Evolutionary conservation across 2,888 invertebrate genomes (phyloP).

Genomic region (Plusia festucae): DNA sequence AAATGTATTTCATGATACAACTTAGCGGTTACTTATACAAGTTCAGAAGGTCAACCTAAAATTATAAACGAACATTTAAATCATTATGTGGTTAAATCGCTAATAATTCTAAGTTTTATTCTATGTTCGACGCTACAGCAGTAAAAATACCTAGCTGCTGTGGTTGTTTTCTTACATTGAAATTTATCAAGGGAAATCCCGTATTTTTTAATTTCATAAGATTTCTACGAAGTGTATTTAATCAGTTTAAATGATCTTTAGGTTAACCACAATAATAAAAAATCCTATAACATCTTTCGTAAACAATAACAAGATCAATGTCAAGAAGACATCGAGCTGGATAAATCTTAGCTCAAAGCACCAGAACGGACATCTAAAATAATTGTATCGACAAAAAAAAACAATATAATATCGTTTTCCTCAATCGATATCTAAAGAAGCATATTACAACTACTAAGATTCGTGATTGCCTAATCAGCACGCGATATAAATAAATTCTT

Average conservation of each 20-base stretch:
- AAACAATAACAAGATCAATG: constrained; percentile 4
- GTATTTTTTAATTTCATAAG: no score
- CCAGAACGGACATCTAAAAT: constrained; percentile 13
- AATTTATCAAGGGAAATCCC: neutral
- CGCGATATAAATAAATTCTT: neutral
- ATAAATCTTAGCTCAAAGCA: constrained; percentile 1
- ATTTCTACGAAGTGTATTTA: neutral
- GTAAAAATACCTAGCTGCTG: no score
- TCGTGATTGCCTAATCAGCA: neutral
- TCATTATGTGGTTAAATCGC: no score
- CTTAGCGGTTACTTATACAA: no score
- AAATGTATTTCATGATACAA: no score
- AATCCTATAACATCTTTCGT: constrained; percentile 15
- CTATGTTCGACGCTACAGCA: no score
- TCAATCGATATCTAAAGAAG: neutral
- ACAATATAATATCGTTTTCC: neutral
- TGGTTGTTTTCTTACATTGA: no score
- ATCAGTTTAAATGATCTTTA: neutral
- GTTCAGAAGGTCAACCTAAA: no score
- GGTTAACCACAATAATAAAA: no score
- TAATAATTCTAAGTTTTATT: no score
- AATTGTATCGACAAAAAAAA: neutral
- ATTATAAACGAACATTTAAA: no score
- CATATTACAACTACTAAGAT: neutral
- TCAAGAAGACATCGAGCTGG: neutral